Evolutionary conservation across 2,113 vertebrate species (phyloP), one percentile per base, ranked within the genome.

Genomic region (Gopherus flavomarginatus): DNA sequence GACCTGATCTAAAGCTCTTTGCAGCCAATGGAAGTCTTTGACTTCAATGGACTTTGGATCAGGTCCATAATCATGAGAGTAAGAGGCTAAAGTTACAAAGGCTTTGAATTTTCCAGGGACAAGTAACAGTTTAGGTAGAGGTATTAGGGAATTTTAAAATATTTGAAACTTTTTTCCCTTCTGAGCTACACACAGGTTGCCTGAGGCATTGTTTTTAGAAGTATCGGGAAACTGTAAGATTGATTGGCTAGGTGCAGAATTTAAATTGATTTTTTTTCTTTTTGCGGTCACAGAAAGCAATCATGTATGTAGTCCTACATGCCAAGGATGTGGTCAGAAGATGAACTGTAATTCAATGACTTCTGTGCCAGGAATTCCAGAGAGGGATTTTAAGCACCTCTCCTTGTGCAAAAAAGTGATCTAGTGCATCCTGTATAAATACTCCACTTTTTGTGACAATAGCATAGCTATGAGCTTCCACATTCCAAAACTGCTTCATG

Each of bases 171-270:
- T n/a, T 69, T 69, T 69, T 38, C 65, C 65, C 17, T 69, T 38
- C 65, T 69, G 35, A 38, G 16, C 35, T 35, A 69, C 17, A 21
- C 17, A 38, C 17, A n/a, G 21, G 35, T 69, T 69, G 35, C 65
- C 65, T 69, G 17, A 38, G 35, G 65, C 65, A 69, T 38, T 17
- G 65, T 21, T 69, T 35, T n/a, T 69, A 38, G 65, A 38, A n/a
- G 65, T 19, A 38, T 69, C 62, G 10, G 35, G 35, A 69, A n/a
- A 69, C 31, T 0, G 0, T 7, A 79, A 19, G 31, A 2, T 6
- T 16, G 54, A 49, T 38, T 38, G 1, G 17, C 0, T 1, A 2
- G 1, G 0, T 5, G 62, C 11, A 0, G 17, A 10, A 1, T 16
- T 31, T 92, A 2, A 10, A 0, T 17, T 4, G 82, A 77, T 35